Evolutionary conservation across 2,888 invertebrate species (phyloP).

Genomic region (Abrostola triplasia): DNA sequence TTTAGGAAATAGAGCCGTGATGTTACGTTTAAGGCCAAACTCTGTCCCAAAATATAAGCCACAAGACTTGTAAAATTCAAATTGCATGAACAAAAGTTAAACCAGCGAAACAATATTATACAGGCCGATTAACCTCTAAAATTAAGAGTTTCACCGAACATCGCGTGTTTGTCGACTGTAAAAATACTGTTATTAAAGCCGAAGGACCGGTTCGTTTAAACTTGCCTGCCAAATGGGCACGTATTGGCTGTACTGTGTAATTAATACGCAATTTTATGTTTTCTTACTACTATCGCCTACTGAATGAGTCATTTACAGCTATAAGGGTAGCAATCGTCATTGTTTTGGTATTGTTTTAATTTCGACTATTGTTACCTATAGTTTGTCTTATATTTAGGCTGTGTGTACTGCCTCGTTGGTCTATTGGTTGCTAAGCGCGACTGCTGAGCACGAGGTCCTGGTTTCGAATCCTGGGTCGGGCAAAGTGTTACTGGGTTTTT

Average conservation of each 20-base stretch:
- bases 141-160: slow-evolving; percentile 56
- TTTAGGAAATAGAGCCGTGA: no score
- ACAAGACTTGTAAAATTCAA: slow-evolving; percentile 1
- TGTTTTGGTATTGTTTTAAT: slow-evolving; percentile 2
- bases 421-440: not conserved
- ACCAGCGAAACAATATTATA: slow-evolving; percentile 5
- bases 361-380: no score
- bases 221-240: slow-evolving; percentile 64
- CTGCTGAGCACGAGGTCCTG: no score
- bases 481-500: no score
- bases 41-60: not conserved
- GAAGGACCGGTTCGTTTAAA: slow-evolving; percentile 61
- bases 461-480: no score
- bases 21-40: not conserved
- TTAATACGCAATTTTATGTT: slow-evolving; percentile 63
- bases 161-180: slow-evolving; percentile 62
- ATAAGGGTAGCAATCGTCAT: slow-evolving; percentile 3
- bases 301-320: slow-evolving; percentile 45
- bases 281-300: slow-evolving; percentile 39
- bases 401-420: no score
- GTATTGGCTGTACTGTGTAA: slow-evolving; percentile 58
- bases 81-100: not conserved
- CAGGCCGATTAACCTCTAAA: slow-evolving; percentile 20
- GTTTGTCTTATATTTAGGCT: not conserved
- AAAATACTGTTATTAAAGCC: slow-evolving; percentile 58